phyloP scores from a whole-genome alignment of 2,113 vertebrate genomes.

The Callipepla californica region DNA sequence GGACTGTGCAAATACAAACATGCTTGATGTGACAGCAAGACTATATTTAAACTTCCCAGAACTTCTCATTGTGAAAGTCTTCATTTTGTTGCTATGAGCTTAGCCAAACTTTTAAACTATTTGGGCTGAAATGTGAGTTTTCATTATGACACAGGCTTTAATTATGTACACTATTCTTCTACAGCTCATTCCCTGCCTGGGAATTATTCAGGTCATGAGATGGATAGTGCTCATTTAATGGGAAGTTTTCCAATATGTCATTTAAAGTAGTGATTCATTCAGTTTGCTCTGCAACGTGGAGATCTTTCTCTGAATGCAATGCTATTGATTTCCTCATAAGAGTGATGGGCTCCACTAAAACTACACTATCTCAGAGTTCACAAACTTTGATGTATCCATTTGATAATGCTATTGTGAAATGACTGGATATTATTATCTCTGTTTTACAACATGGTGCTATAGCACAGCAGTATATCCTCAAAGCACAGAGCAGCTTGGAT shows the following conservation, averaged over 20 bases:
- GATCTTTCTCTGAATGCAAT: not conserved
- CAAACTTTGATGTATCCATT: not conserved
- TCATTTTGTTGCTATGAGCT: slow-evolving; percentile 40
- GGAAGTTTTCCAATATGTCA: not conserved
- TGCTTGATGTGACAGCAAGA: not conserved
- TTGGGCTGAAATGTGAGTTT: slow-evolving; percentile 18
- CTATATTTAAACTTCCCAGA: slow-evolving; percentile 29
- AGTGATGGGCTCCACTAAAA: not conserved
- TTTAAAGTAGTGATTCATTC: not conserved
- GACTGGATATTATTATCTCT: not conserved
- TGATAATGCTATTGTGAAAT: not conserved
- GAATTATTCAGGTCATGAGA: slow-evolving; percentile 5
- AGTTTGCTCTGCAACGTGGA: not conserved
- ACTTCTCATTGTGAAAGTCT: not conserved
- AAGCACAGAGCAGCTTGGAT: not conserved
- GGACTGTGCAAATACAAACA: slow-evolving; percentile 23
- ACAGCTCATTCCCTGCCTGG: not conserved
- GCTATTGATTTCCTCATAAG: not conserved
- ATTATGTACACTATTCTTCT: not conserved
- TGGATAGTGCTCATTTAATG: not conserved
- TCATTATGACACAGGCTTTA: not conserved
- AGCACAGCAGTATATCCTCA: not conserved
- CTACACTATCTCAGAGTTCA: not conserved
- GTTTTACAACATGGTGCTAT: fast-evolving
- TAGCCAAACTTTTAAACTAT: slow-evolving; percentile 31